Conservation (phyloP, 1,140 invertebrate genomes). For the Drosophila azteca region DNA sequence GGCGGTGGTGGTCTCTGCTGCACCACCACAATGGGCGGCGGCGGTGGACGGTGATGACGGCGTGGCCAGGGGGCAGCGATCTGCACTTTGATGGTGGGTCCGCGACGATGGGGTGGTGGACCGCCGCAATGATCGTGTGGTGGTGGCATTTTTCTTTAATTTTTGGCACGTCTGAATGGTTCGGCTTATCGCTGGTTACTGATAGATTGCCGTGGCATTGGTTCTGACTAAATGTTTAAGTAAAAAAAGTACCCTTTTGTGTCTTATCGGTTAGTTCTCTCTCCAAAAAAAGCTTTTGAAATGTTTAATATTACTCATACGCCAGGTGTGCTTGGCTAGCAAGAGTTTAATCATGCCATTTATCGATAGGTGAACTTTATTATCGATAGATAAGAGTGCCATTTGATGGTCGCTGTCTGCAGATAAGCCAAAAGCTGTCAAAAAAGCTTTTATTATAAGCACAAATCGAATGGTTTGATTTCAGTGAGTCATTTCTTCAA, state of each 20-base stretch:
- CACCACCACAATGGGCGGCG: constrained; percentile 58
- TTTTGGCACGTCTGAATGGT: constrained; percentile 25
- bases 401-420: background rate
- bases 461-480: background rate
- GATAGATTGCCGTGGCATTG: constrained; percentile 5
- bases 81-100: constrained; percentile 70
- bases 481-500: background rate
- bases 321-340: constrained; percentile 8
- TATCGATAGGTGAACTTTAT: constrained; percentile 14
- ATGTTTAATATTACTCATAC: constrained; percentile 50
- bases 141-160: constrained; percentile 53
- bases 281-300: constrained; percentile 38
- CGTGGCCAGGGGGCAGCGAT: constrained; percentile 70
- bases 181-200: constrained; percentile 33
- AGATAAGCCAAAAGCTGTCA: background rate
- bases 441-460: background rate
- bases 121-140: constrained; percentile 63
- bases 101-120: constrained; percentile 54
- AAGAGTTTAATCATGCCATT: background rate
- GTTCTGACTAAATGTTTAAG: constrained; percentile 14
- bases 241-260: background rate
- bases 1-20: constrained; percentile 57
- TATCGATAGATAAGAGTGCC: constrained; percentile 12
- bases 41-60: constrained; percentile 56
- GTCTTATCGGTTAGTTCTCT: background rate